Evolutionary conservation across 2,888 invertebrate genomes (phyloP).

Genomic region (Harpalus rubripes): DNA sequence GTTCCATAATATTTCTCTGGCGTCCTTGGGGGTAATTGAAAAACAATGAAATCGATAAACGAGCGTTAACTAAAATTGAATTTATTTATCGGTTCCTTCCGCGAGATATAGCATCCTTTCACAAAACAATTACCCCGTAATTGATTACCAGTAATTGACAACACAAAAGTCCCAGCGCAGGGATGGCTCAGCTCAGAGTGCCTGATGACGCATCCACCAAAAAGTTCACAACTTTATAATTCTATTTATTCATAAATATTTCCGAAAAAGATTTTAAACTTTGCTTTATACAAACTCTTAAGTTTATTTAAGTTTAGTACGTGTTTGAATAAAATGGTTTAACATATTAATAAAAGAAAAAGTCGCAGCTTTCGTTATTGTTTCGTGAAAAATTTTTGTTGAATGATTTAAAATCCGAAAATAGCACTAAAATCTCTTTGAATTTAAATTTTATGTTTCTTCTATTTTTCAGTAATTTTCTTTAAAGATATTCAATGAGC

Average conservation of each 20-base stretch:
- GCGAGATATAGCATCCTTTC: slow-evolving; percentile 55
- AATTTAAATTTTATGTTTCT: too few relatives aligned
- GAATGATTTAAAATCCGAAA: too few relatives aligned
- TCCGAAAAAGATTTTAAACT: too few relatives aligned
- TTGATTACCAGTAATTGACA: slow-evolving; percentile 53
- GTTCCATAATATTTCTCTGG: neutral
- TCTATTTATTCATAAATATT: neutral
- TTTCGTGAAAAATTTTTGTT: too few relatives aligned
- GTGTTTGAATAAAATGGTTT: too few relatives aligned
- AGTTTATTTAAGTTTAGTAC: too few relatives aligned
- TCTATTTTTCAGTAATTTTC: too few relatives aligned
- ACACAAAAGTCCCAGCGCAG: slow-evolving; percentile 28
- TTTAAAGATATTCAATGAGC: too few relatives aligned
- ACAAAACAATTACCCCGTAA: slow-evolving; percentile 49
- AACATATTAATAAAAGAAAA: too few relatives aligned
- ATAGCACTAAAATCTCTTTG: too few relatives aligned
- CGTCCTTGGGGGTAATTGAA: slow-evolving; percentile 47
- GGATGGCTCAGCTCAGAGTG: neutral
- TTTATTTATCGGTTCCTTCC: slow-evolving; percentile 59
- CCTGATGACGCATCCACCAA: neutral
- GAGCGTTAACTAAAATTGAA: slow-evolving; percentile 60
- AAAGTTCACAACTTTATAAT: neutral
- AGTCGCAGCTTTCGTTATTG: too few relatives aligned
- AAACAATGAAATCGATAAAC: slow-evolving; percentile 59
- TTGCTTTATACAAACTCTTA: too few relatives aligned